Evolutionary conservation across 2,113 vertebrate species (phyloP).

Genomic region (Lophura nycthemera): DNA sequence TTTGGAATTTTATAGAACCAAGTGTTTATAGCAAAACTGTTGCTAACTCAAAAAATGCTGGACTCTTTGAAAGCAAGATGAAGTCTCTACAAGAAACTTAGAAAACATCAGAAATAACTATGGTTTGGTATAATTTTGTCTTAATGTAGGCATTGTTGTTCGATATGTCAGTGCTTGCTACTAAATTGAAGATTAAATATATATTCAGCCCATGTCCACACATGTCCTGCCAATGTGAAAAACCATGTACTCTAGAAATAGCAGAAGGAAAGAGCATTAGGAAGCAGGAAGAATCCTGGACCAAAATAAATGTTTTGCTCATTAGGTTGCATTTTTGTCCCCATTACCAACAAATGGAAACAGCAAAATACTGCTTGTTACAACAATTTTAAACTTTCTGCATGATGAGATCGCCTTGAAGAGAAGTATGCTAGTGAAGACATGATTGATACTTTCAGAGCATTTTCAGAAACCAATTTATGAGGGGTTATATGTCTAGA

Average conservation of each 20-base stretch:
- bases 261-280: constrained; percentile 49
- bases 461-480: not conserved
- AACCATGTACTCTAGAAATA: not conserved
- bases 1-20: not conserved
- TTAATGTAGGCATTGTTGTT: not conserved
- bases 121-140: not conserved
- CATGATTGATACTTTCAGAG: not conserved
- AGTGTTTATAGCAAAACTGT: not conserved
- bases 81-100: not conserved
- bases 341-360: not conserved
- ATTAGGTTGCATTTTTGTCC: constrained; percentile 7
- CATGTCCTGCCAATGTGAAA: not conserved
- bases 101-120: not conserved
- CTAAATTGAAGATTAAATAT: not conserved
- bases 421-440: not conserved
- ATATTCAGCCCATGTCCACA: not conserved
- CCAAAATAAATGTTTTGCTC: constrained; percentile 51
- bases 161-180: not conserved
- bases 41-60: not conserved
- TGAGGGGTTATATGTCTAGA: not conserved
- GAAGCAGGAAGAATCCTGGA: not conserved
- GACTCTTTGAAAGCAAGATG: not conserved
- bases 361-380: not conserved
- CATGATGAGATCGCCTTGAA: not conserved
- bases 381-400: not conserved